Evolutionary conservation across 2,888 invertebrate species (phyloP), one percentile per base, ranked within the genome.

Genomic region (Cryptocephalus primarius): DNA sequence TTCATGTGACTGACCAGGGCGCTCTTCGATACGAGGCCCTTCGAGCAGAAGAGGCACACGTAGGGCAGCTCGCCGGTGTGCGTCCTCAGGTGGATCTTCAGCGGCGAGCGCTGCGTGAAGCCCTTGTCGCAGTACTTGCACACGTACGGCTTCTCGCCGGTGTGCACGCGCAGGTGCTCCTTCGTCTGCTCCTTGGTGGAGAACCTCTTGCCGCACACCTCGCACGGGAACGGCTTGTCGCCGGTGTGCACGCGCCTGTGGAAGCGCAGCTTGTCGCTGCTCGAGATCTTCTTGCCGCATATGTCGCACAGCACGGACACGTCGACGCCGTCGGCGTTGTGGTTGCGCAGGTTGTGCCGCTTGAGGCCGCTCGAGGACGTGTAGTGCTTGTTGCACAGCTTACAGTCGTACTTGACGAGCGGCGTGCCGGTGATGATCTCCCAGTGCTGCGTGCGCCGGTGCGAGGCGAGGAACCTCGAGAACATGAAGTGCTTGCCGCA

Each of bases 51-150:
- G 33, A 61, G 57, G 44, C 69, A 69, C 44, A 75, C 71, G 68
- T 79, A 75, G 40, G 79, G 78, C 62, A 75, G 73, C 68, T 78
- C 77, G 0, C 79, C 78, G 0, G 76, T 76, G 65, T 79, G 79
- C 40, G 75, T 76, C 45, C 79, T 72, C 65, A 77, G 76, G 67
- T 80, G 80, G 43, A 78, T 69, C 42, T 75, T 76, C 54, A 79
- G 65, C 60, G 78, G 76, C 60, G 76, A 76, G 55, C 77, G 74
- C 64, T 78, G 78, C 33, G 76, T 75, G 47, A 63, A 59, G 8
- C 60, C 60, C 49, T 63, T 64, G 6, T 63, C 65, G 46, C 67
- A 67, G 42, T 59, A 63, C 39, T 60, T 59, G 49, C 67, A 67
- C 13, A 62, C 59, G 41, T 61, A 63, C 9, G 63, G 64, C 48